phyloP scores from a whole-genome alignment of 2,113 vertebrate species.

The Cyprinodon tularosa region DNA sequence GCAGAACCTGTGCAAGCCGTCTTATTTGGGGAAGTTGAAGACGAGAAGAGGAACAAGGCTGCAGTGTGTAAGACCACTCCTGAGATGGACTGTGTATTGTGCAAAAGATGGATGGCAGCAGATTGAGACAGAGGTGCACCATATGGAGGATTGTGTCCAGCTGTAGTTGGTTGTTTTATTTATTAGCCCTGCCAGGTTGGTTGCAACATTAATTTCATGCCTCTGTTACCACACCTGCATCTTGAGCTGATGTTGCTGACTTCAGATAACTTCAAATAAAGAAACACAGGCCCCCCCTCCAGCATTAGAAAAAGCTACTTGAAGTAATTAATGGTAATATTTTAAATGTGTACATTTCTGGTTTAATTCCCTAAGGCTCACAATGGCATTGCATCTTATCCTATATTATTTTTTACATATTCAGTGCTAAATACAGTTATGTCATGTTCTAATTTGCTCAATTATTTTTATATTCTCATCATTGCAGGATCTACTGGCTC shows the following conservation, averaged over 20 bases:
- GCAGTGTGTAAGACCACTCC: conserved; percentile 27
- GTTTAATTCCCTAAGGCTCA: conserved; percentile 18
- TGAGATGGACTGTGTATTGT: conserved; percentile 33
- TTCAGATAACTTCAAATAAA: conserved; percentile 30
- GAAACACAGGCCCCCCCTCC: conserved; percentile 7
- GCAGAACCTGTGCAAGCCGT: conserved; percentile 3
- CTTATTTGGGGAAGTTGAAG: conserved; percentile 15
- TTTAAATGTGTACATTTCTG: conserved; percentile 34
- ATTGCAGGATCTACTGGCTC: conserved; percentile 11
- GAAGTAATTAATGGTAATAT: conserved; percentile 15
- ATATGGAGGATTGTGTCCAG: conserved; percentile 49
- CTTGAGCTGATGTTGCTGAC: conserved; percentile 31
- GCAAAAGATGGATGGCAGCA: conserved; percentile 35
- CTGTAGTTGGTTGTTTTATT: conserved; percentile 68
- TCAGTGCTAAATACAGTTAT: conserved; percentile 4
- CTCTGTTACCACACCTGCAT: conserved; percentile 65
- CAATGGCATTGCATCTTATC: conserved; percentile 33
- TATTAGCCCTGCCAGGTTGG: conserved; percentile 67
- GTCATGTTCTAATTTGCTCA: conserved; percentile 23
- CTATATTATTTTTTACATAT: conserved; percentile 26
- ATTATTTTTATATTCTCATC: conserved; percentile 19
- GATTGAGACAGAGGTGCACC: conserved; percentile 35
- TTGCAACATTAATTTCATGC: conserved; percentile 70
- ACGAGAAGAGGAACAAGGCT: conserved; percentile 2
- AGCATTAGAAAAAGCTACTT: conserved; percentile 3